A percentile compares a stretch with the other conserved stretches of the same genome.
These are phyloP conservation scores for Tortrix viridana DNA, from an alignment of 2,888 invertebrate species.

Conservation along the genomic window DNA sequence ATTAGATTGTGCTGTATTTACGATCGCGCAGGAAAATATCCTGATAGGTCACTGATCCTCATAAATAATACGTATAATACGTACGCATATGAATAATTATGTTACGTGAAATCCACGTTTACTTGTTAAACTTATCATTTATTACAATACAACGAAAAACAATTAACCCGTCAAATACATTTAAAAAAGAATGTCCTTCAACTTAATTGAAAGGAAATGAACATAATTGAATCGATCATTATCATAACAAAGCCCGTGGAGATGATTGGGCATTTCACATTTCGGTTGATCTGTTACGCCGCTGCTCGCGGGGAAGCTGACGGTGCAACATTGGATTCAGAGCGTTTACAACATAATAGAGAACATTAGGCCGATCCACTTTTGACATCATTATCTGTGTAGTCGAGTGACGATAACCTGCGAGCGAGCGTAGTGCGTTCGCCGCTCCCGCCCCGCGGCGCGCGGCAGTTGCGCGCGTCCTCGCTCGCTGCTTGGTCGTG, in stretches of 20 bases:
- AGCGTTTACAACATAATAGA: constrained; percentile 79
- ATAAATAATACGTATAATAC: constrained; percentile 25
- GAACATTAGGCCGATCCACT: constrained; percentile 83
- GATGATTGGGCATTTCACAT: constrained; percentile 52
- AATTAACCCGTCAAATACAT: constrained; percentile 6
- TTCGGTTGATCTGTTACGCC: constrained; percentile 44
- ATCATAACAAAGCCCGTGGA: constrained; percentile 52
- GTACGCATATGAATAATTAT: background rate
- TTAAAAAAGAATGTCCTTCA: constrained; percentile 37
- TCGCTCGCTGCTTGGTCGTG: constrained; percentile 64
- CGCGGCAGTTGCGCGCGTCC: constrained; percentile 75
- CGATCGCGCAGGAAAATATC: constrained; percentile 24
- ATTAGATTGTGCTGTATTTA: constrained; percentile 38
- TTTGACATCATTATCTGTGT: constrained; percentile 84
- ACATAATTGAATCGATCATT: constrained; percentile 59
- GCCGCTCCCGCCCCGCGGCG: constrained; percentile 73
- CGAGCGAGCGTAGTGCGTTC: constrained; percentile 68
- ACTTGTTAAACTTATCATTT: constrained; percentile 5
- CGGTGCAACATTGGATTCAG: constrained; percentile 63
- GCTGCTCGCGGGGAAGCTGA: constrained; percentile 51
- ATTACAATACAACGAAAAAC: constrained; percentile 1
- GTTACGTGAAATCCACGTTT: constrained; percentile 1
- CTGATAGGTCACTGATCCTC: constrained; percentile 25
- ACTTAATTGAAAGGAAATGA: constrained; percentile 53
- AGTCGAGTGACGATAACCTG: constrained; percentile 81